Conservation (phyloP, 2,113 vertebrate genomes). For the Myrmecobius fasciatus region DNA sequence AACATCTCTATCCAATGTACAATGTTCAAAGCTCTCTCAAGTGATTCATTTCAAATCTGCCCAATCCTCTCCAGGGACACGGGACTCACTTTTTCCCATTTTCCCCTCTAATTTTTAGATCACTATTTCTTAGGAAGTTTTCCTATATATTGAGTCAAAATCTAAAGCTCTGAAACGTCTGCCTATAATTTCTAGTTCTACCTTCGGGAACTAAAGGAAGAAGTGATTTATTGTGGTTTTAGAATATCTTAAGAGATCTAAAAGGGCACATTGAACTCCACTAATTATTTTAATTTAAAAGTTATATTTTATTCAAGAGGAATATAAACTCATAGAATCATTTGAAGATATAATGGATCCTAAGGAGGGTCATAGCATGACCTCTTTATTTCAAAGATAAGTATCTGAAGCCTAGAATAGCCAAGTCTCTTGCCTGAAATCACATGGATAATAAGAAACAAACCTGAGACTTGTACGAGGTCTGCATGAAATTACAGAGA, state of each 20-base stretch:
- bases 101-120: no score
- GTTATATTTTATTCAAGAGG: not conserved
- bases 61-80: not conserved
- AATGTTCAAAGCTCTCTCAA: not conserved
- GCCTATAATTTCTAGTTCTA: not conserved
- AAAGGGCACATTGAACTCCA: not conserved
- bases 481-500: not conserved
- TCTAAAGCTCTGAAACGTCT: not conserved
- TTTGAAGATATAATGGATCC: not conserved
- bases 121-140: not conserved
- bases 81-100: not conserved
- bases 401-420: not conserved
- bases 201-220: not conserved
- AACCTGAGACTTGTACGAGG: not conserved
- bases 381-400: not conserved
- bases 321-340: not conserved
- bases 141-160: not conserved
- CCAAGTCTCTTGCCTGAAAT: not conserved
- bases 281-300: not conserved
- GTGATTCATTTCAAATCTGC: not conserved
- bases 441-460: not conserved
- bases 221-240: not conserved
- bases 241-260: not conserved
- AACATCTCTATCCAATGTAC: not conserved
- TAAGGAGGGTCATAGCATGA: not conserved